Evolutionary conservation across 2,888 invertebrate species (phyloP), one percentile per base, ranked within the genome.

Genomic region (Phyllotreta cruciferae): DNA sequence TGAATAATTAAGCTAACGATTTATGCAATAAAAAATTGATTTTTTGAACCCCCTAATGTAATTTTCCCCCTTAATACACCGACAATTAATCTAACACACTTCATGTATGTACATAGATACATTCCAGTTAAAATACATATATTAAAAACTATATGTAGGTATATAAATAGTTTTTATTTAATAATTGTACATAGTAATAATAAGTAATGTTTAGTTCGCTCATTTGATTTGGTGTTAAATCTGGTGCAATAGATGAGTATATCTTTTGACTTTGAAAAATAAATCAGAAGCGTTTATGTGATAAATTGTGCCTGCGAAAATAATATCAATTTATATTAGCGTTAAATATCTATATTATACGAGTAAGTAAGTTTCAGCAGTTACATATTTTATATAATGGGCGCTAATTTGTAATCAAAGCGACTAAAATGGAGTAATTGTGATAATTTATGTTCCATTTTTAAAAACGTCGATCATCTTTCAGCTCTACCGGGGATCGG

Each of bases 261-360:
- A 47, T 47, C 6, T 47, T 47, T 47, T 14, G 6, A 47, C 34
- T 47, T 10, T 50, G 13, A 52, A 11, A 52, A 37, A 37, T 11
- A 37, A 52, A 37, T 24, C 24, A 4, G 9, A 52, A 52, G 52
- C 52, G 38, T 37, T 52, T 35, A 37, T 52, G 52, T 52, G 52
- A 52, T 52, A 52, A 37, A 37, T 10, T 37, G 52, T 52, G 52
- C 52, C 52, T 52, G 52, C 36, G 13, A 52, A 52, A 37, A 37
- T 37, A 37, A 14, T 24, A 49, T 49, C 35, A 13, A 10, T 37
- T 11, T 52, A 13, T 37, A 11, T 8, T 11, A 52, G 37, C 37
- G 34, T 10, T 37, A 52, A 13, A 10, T 37, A 52, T 52, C 34
- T 49, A 35, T 49, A 49, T 49, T 49, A 35, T 35, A 5, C 34